Evolutionary conservation across 2,888 invertebrate genomes (phyloP).

Genomic region (Hirtodrosophila cameraria): DNA sequence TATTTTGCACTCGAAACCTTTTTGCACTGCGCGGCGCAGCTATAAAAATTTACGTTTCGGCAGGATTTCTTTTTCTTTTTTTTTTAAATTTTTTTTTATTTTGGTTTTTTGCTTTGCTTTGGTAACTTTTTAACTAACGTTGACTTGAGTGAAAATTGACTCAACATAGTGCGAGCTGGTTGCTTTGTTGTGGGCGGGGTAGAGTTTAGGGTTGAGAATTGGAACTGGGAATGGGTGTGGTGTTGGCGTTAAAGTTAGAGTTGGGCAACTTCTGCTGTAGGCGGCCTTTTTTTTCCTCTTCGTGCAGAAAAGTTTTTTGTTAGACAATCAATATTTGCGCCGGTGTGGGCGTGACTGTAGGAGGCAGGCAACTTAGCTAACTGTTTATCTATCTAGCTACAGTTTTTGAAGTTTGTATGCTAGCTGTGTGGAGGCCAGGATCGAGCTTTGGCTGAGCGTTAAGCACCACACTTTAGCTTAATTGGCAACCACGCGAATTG

Average conservation of each 20-base stretch:
- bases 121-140: conserved; percentile 76
- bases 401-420: conserved; percentile 63
- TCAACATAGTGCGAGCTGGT: conserved; percentile 44
- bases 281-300: conserved; percentile 44
- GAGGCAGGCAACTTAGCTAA: conserved; percentile 42
- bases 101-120: conserved; percentile 43
- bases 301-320: conserved; percentile 67
- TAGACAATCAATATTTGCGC: conserved; percentile 76
- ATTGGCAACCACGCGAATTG: conserved; percentile 68
- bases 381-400: conserved; percentile 72
- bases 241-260: too few relatives aligned
- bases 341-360: conserved; percentile 29
- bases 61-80: conserved; percentile 17
- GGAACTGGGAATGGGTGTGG: too few relatives aligned
- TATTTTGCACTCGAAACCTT: conserved; percentile 78
- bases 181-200: conserved; percentile 10
- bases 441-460: conserved; percentile 33
- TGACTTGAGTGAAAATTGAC: conserved; percentile 78
- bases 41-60: conserved; percentile 72
- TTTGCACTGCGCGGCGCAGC: conserved; percentile 62
- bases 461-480: conserved; percentile 73
- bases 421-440: conserved; percentile 29
- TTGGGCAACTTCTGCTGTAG: conserved; percentile 30
- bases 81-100: conserved; percentile 15
- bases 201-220: background rate